These are phyloP conservation scores for Osmerus eperlanus DNA, from an alignment of 2,113 vertebrate species.

Conservation along the genomic window DNA sequence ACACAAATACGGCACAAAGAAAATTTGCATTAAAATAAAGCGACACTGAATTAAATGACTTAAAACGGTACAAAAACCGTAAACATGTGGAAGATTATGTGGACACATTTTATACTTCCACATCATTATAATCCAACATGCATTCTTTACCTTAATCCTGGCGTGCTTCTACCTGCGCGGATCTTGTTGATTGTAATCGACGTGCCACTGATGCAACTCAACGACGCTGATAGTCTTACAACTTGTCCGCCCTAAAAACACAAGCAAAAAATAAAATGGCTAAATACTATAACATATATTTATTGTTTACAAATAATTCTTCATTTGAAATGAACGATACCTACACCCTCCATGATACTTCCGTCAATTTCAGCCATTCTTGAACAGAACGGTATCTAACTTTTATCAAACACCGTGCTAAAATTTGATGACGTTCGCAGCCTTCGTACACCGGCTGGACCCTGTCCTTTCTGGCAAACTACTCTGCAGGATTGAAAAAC, in stretches of 20 bases:
- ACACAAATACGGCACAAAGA: too few relatives aligned
- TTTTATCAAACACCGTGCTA: background rate
- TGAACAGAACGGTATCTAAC: slow-evolving; percentile 18
- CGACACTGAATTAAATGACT: too few relatives aligned
- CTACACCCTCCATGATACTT: slow-evolving; percentile 93
- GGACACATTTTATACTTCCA: too few relatives aligned
- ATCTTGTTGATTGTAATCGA: slow-evolving; percentile 83
- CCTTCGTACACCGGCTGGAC: too few relatives aligned
- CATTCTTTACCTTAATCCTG: slow-evolving; percentile 82
- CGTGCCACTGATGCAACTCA: slow-evolving; percentile 85
- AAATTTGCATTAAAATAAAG: too few relatives aligned
- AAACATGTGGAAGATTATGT: too few relatives aligned
- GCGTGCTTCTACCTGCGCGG: slow-evolving; percentile 89
- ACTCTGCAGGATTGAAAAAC: too few relatives aligned
- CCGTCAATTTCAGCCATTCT: slow-evolving; percentile 87
- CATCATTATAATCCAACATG: too few relatives aligned
- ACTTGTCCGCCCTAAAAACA: slow-evolving; percentile 89
- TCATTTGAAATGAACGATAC: slow-evolving; percentile 37
- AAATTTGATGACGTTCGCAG: too few relatives aligned
- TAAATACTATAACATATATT: background rate
- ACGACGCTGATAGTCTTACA: slow-evolving; percentile 82
- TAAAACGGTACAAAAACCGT: too few relatives aligned
- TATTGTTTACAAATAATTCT: background rate
- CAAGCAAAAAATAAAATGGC: background rate
- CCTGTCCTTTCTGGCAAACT: too few relatives aligned